phyloP scores from a whole-genome alignment of 2,113 vertebrate species.

The Sitta europaea region DNA sequence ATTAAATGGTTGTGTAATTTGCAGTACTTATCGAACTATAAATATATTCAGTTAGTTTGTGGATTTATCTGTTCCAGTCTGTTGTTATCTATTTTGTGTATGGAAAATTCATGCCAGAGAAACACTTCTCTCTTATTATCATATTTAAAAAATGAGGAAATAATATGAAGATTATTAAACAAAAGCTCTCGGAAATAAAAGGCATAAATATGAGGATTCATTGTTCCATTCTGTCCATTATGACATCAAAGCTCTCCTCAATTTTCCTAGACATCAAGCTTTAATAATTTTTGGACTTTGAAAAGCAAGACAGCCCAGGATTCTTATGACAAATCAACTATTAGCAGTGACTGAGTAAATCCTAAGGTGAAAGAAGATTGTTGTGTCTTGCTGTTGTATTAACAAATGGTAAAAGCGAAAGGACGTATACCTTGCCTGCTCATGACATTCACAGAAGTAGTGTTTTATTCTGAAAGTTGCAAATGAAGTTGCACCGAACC shows the following conservation, averaged over 20 bases:
- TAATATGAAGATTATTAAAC: background rate
- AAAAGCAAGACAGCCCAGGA: background rate
- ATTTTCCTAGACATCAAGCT: fast-evolving
- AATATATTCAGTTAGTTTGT: background rate
- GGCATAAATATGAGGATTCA: background rate
- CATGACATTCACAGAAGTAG: background rate
- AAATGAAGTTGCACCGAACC: background rate
- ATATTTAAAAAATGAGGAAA: background rate
- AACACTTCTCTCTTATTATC: background rate
- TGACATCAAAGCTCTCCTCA: background rate
- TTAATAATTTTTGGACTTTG: background rate
- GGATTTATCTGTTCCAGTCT: background rate
- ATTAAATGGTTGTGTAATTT: background rate
- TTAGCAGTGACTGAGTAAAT: background rate
- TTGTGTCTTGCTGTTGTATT: background rate
- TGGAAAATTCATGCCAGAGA: background rate
- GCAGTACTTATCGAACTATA: background rate
- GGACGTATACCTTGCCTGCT: background rate
- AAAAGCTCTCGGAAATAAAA: background rate
- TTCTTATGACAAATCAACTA: background rate
- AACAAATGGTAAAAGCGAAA: background rate
- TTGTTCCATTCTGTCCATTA: background rate
- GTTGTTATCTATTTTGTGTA: background rate
- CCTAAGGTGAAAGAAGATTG: background rate
- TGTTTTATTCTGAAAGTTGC: background rate